Evolutionary conservation across 2,888 invertebrate species (phyloP), one percentile per base, ranked within the genome.

Genomic region (Drosophila stalkeri): DNA sequence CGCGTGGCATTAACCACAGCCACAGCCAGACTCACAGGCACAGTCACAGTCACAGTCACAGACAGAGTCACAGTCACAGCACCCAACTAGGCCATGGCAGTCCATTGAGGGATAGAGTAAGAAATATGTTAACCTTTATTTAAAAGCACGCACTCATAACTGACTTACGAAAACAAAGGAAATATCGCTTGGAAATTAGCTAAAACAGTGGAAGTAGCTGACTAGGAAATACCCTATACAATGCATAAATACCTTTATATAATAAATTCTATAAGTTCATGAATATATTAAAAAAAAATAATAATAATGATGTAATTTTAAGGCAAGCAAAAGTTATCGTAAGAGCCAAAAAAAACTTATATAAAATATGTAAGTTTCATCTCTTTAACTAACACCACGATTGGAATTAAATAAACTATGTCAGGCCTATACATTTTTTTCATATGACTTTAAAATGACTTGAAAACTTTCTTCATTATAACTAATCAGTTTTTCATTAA

Each of bases 1-100:
- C 47, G 55, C 33, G 31, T 55, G 49, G 60, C 57, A 47, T 31
- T 23, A 46, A 12, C 51, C 51, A 33, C 51, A 51, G 35, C 14
- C 44, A 11, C 43, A 44, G 14, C 12, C 35, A 35, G 12, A 12
- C 4, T 27, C 14, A 41, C 41, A 41, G n/a, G 2, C n/a, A 41
- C 16, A 39, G 39, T 35, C 18, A 43, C 41, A 43, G 23, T 7
- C 43, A 44, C 43, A 44, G 39, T 4, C 55, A n/a, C 39, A 39
- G 3, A 3, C 20, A 44, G 12, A 44, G 41, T 9, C 41, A 27
- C 43, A 43, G 2, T 4, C 14, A 7, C 7, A 18, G 12, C 37
- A 9, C n/a, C 27, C 66, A 64, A 51, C 35, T 27, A 39, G 65
- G 27, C 12, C 43, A 43, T 12, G 18, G n/a, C 35, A 12, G 23